Evolutionary conservation across 2,888 invertebrate species (phyloP), one percentile per base, ranked within the genome.

Genomic region (Oxyteleia sp.): DNA sequence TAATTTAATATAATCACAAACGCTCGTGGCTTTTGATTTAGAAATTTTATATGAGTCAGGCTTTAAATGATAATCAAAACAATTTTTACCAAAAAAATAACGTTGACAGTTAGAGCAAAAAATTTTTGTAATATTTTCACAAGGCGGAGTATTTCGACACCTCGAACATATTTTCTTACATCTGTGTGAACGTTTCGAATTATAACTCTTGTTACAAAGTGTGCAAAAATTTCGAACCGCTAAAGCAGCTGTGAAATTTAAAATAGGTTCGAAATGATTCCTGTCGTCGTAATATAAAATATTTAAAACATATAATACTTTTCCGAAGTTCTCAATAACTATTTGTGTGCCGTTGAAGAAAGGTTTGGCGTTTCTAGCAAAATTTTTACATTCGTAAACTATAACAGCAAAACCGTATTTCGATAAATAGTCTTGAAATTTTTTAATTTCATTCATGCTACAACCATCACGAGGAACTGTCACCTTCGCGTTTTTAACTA

Each of bases 351-450:
- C 71, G 15, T 71, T 53, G 15, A 49, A 63, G 20, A 79, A 8
- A 4, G 55, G 11, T 8, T 29, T 32, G 0, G 7, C 38, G 3
- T 45, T 45, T 8, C 11, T 38, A 8, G 35, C 59, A 41, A 76
- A 59, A 11, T 43, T 53, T 29, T 49, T 32, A 7, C 15, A 49
- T 43, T 59, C 29, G 15, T 69, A 69, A 5, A 78, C 55, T 4
- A 61, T 38, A 1, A 78, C 51, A 10, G 69, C 61, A n/a, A 43
- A 18, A 13, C 45, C 43, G 10, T 53, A 11, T 0, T 7, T 4
- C 2, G 61, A 18, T 0, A 78, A 29, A 59, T 43, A 29, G 15
- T 41, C 18, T 51, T 78, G 68, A 35, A 78, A 78, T n/a, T 16
- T 23, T 2, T 20, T 10, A 5, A 66, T 47, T 8, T 76, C 53